phyloP scores from a whole-genome alignment of 2,113 vertebrate genomes.

The Pycnonotus jocosus region DNA sequence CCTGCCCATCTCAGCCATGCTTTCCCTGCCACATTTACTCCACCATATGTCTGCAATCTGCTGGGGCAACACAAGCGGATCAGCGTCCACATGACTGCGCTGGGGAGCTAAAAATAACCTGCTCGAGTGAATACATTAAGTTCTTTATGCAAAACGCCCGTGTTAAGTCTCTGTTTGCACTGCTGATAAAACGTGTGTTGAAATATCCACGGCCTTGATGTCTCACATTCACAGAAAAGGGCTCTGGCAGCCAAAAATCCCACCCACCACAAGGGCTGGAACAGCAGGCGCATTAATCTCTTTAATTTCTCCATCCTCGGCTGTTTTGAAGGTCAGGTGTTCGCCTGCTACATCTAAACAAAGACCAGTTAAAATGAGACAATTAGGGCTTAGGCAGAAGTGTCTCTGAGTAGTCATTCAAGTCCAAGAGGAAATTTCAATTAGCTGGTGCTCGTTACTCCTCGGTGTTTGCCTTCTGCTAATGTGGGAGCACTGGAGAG shows the following conservation, averaged over 20 bases:
- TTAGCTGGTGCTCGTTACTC: not conserved
- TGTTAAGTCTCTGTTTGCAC: conserved; percentile 30
- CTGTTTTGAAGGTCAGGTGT: not conserved
- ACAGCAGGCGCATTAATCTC: not conserved
- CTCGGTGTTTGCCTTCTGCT: not conserved
- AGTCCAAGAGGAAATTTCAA: not conserved
- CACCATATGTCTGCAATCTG: conserved; percentile 37
- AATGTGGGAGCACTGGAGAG: not conserved
- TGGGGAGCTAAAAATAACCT: conserved; percentile 37
- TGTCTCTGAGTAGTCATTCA: not conserved
- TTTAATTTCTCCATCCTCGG: not conserved
- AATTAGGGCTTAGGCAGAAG: not conserved
- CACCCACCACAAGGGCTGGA: not conserved
- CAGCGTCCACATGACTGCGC: conserved; percentile 39
- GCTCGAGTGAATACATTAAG: not conserved
- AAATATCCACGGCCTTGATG: conserved; percentile 34
- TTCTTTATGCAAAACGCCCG: conserved; percentile 22
- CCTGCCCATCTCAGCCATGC: not conserved
- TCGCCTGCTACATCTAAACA: not conserved
- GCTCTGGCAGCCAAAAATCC: conserved; percentile 37
- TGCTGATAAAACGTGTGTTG: conserved; percentile 27
- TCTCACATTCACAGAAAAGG: not conserved
- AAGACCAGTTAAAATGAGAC: not conserved
- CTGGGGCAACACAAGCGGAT: conserved; percentile 13
- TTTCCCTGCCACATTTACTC: conserved; percentile 23